Base-by-base conservation (phyloP, 2,888 invertebrate genomes). In the Lymantria monacha region DNA sequence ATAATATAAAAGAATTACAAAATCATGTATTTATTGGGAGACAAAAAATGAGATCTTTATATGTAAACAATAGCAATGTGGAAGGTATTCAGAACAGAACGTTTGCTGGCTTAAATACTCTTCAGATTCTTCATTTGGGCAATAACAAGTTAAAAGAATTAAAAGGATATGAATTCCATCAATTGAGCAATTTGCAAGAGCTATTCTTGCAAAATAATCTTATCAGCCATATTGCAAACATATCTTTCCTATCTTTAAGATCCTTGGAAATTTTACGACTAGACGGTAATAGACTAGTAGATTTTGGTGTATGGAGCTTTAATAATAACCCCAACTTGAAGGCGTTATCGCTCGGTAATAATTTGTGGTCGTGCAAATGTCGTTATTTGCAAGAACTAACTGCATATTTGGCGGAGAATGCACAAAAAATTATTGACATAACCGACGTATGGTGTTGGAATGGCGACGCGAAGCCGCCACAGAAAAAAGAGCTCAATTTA, bases 281-380 rank as follows among this genome's bases (percentile, higher is more conserved):
- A 60, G 97, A 97, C 73, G 97, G 97, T 55, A 98, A 98, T 84
- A 94, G 95, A 56, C 87, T 98, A 65, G 94, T 95, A 9, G 94
- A 94, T 49, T 96, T 96, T 82, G 95, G 96, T 43, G 94, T 97
- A 51, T 96, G 96, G 94, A 95, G 94, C 73, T 92, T 96, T 71
- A 92, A 80, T 81, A 91, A 90, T 79, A 95, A 96, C 76, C 89
- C 93, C 13, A 93, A 94, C 63, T 89, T 97, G 62, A 94, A 93
- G 68, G 95, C 96, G 55, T 83, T 97, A 63, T 95, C 95, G 9
- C 92, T 97, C 51, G 96, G 96, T 11, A 94, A 95, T 69, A 98
- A 98, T 83, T 93, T 94, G 57, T 98, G 97, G 97, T 96, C 96
- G 41, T 98, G 98, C 78, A 95, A 96, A 68, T 98, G 98, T 87